Conservation (phyloP, 2,113 vertebrate species). For the Laticauda laticaudata region DNA sequence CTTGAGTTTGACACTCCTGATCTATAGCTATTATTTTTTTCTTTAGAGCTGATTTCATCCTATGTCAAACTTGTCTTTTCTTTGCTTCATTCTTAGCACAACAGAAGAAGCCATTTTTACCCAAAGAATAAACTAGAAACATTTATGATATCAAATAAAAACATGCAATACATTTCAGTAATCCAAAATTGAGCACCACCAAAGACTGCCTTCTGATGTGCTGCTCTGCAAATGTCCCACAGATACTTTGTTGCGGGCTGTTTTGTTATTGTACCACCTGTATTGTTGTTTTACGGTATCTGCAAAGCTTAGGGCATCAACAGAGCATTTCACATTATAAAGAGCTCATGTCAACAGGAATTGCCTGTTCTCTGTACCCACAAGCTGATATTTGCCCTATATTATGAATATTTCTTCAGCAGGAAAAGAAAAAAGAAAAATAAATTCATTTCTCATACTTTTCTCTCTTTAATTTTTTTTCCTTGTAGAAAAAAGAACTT, state of each 20-base stretch:
- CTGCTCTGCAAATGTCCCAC: conserved; percentile 7
- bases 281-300: conserved; percentile 42
- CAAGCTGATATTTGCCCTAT: conserved; percentile 58
- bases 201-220: conserved; percentile 29
- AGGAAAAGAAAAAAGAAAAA: neutral
- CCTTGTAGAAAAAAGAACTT: conserved; percentile 10
- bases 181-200: conserved; percentile 14
- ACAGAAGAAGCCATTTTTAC: neutral
- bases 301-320: conserved; percentile 43
- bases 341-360: conserved; percentile 58
- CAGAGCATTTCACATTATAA: conserved; percentile 46
- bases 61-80: neutral
- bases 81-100: neutral
- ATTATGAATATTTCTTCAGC: conserved; percentile 49
- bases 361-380: conserved; percentile 47
- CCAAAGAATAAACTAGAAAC: conserved; percentile 11
- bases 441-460: conserved; percentile 53
- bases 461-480: conserved; percentile 58
- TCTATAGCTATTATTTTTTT: neutral
- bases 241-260: conserved; percentile 2
- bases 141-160: conserved; percentile 6
- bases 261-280: conserved; percentile 30
- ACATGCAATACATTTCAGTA: conserved; percentile 5
- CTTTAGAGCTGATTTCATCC: neutral
- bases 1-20: too few species aligned